Evolutionary conservation across 2,113 vertebrate species (phyloP).

Genomic region (Herpetotheres cachinnans): DNA sequence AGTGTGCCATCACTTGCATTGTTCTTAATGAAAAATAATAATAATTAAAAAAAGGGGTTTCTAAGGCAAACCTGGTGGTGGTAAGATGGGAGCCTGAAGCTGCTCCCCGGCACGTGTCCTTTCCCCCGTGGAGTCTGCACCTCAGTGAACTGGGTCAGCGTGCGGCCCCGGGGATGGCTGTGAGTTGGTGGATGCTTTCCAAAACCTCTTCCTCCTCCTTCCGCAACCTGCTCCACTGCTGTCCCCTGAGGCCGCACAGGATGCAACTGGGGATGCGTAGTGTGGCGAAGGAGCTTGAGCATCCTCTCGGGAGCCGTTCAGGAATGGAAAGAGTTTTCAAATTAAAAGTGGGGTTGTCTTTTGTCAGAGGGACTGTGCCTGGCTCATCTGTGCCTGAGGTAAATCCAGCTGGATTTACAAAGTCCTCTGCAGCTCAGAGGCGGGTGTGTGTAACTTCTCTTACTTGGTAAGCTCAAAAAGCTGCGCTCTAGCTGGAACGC

Average conservation of each 20-base stretch:
- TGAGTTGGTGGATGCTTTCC: background rate
- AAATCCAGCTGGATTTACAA: background rate
- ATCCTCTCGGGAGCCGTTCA: background rate
- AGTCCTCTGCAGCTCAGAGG: background rate
- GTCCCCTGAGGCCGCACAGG: background rate
- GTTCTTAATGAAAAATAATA: background rate
- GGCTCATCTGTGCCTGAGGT: background rate
- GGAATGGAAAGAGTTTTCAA: background rate
- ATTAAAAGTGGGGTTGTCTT: background rate
- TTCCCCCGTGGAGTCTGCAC: background rate
- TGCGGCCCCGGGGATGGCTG: background rate
- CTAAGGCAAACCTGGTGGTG: background rate
- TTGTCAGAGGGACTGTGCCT: background rate
- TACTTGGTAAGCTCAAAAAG: background rate
- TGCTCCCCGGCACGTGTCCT: background rate
- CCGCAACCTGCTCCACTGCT: background rate
- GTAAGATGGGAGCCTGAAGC: background rate
- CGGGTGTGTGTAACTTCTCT: background rate
- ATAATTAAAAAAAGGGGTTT: background rate
- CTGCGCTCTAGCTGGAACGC: background rate
- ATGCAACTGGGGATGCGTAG: background rate
- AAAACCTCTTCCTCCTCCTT: background rate
- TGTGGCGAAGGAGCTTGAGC: background rate
- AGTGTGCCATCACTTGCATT: rapidly evolving
- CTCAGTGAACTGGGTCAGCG: background rate